A percentile compares a stretch with the other conserved stretches of the same genome.
Evolutionary conservation across 2,797 vertebrate species (phyloP).

Genomic region (Pristis pectinata): DNA sequence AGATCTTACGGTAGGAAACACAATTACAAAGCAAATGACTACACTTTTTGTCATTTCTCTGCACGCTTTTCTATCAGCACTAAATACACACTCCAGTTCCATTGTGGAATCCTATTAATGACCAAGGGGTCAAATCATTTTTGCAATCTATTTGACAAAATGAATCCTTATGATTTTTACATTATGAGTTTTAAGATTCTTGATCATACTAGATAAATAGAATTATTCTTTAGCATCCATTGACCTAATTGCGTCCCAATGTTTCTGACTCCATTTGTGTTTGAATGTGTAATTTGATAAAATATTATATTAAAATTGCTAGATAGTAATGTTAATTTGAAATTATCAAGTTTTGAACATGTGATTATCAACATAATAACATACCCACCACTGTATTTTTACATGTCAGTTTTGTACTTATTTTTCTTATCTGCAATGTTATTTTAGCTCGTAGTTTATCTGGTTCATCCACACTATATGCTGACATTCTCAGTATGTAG

Average conservation of each 20-base stretch:
- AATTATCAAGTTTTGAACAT: not conserved
- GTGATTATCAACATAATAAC: not conserved
- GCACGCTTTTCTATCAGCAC: not conserved
- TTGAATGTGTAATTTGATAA: slow-evolving; percentile 9
- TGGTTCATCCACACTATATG: not conserved
- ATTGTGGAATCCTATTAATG: not conserved
- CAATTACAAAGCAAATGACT: not conserved
- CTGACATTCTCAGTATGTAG: not conserved
- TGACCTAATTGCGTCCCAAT: not conserved
- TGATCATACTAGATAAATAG: slow-evolving; percentile 16
- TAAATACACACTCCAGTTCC: not conserved
- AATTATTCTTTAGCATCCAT: not conserved
- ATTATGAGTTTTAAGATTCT: not conserved
- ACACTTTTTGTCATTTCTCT: slow-evolving; percentile 2
- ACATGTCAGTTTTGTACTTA: not conserved
- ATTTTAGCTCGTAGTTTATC: not conserved
- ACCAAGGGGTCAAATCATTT: not conserved
- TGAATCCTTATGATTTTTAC: slow-evolving; percentile 1
- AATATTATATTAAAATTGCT: not conserved
- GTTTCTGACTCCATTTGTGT: not conserved
- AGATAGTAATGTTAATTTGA: not conserved
- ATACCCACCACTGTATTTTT: not conserved
- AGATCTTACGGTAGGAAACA: not conserved
- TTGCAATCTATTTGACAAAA: not conserved
- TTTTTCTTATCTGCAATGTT: not conserved